Evolutionary conservation across 2,113 vertebrate genomes (phyloP).

Genomic region (Bostrychus sinensis): DNA sequence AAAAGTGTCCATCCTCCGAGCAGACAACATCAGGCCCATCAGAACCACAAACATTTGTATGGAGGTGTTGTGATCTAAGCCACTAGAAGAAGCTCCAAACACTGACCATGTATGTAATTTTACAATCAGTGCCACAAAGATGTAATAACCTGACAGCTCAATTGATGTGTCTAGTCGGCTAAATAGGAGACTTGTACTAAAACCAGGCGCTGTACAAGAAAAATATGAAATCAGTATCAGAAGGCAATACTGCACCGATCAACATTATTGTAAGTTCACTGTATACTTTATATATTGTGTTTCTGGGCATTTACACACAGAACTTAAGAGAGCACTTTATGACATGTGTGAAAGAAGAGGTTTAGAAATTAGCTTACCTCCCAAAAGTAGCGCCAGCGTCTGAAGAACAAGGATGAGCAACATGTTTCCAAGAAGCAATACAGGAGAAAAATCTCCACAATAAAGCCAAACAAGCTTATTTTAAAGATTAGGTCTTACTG

Average conservation of each 20-base stretch:
- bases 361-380: conserved; percentile 71
- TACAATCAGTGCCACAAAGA: neutral
- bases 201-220: too few relatives aligned
- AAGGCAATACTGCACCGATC: too few relatives aligned
- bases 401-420: conserved; percentile 73
- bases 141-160: neutral
- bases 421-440: conserved; percentile 73
- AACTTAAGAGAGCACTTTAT: neutral
- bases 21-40: too few relatives aligned
- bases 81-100: neutral
- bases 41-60: neutral
- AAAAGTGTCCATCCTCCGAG: conserved; percentile 11
- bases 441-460: conserved; percentile 29
- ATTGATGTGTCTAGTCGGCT: neutral
- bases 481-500: conserved; percentile 20
- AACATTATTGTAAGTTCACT: too few relatives aligned
- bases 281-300: too few relatives aligned
- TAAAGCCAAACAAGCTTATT: conserved; percentile 30
- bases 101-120: neutral
- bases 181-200: neutral
- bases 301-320: neutral
- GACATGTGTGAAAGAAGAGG: neutral
- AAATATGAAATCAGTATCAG: too few relatives aligned
- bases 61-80: conserved; percentile 12
- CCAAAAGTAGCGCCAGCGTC: conserved; percentile 65